These are phyloP conservation scores for Toxotes lorentzi DNA, from an alignment of 2,797 vertebrate species.

Conservation along the genomic window DNA sequence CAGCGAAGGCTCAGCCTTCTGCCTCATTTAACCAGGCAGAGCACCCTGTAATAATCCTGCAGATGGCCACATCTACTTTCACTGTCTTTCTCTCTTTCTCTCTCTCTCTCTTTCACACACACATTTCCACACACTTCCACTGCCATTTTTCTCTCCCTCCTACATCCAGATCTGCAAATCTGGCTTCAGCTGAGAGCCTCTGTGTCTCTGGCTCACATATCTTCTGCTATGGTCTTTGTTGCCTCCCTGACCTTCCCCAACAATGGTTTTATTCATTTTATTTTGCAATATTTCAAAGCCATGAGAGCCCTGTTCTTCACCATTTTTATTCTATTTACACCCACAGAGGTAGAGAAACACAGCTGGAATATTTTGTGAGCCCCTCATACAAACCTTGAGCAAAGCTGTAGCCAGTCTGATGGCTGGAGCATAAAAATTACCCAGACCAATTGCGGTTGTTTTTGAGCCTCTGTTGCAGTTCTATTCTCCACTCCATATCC, in stretches of 20 bases:
- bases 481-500: constrained; percentile 27
- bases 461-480: constrained; percentile 23
- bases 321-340: constrained; percentile 13
- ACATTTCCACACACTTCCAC: constrained; percentile 28
- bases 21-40: constrained; percentile 65
- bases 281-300: constrained; percentile 34
- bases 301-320: background rate
- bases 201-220: constrained; percentile 36
- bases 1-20: constrained; percentile 51
- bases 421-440: constrained; percentile 17
- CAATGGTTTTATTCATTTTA: constrained; percentile 52
- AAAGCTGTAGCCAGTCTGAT: background rate
- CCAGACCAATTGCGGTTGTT: constrained; percentile 22
- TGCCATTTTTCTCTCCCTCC: constrained; percentile 48
- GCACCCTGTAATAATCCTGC: constrained; percentile 57
- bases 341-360: constrained; percentile 6
- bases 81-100: constrained; percentile 14
- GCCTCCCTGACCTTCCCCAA: constrained; percentile 31
- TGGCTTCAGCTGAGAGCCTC: constrained; percentile 40
- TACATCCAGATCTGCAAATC: constrained; percentile 58
- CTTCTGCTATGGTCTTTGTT: constrained; percentile 21
- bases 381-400: constrained; percentile 17
- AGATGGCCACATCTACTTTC: constrained; percentile 59
- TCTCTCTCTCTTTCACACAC: background rate
- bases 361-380: constrained; percentile 4